A percentile compares a stretch with the other conserved stretches of the same genome.
Conservation (phyloP, 2,888 invertebrate species). For the Aphodius granarius region DNA sequence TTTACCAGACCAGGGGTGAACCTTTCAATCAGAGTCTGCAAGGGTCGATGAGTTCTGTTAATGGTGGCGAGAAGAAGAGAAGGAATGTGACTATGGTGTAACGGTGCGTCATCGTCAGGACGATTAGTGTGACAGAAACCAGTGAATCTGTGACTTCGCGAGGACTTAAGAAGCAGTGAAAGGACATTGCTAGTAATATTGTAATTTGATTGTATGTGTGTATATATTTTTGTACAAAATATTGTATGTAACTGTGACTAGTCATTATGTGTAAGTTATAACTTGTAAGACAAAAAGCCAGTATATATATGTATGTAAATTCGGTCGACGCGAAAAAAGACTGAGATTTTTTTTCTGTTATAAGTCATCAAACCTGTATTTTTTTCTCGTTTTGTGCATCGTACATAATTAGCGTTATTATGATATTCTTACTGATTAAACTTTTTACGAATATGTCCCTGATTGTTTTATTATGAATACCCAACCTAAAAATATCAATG, state of each 20-base stretch:
- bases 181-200: too few species aligned
- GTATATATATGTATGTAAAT: not conserved
- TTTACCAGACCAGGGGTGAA: constrained; percentile 53
- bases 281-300: not conserved
- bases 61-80: constrained; percentile 59
- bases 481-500: too few species aligned
- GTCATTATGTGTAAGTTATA: not conserved
- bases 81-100: constrained; percentile 65
- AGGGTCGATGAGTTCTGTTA: constrained; percentile 61
- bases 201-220: too few species aligned
- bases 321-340: not conserved
- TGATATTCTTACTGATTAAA: too few species aligned
- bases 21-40: constrained; percentile 58
- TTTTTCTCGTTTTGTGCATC: too few species aligned
- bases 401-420: too few species aligned
- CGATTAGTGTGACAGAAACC: constrained; percentile 40
- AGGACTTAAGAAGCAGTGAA: too few species aligned
- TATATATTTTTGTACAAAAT: not conserved
- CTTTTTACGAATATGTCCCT: too few species aligned
- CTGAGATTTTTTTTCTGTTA: not conserved
- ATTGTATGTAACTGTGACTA: not conserved
- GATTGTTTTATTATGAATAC: too few species aligned
- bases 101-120: constrained; percentile 48
- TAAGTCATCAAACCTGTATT: not conserved
- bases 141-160: constrained; percentile 36